Conservation (phyloP, 2,888 invertebrate genomes). For the Diarsia dahlii region DNA sequence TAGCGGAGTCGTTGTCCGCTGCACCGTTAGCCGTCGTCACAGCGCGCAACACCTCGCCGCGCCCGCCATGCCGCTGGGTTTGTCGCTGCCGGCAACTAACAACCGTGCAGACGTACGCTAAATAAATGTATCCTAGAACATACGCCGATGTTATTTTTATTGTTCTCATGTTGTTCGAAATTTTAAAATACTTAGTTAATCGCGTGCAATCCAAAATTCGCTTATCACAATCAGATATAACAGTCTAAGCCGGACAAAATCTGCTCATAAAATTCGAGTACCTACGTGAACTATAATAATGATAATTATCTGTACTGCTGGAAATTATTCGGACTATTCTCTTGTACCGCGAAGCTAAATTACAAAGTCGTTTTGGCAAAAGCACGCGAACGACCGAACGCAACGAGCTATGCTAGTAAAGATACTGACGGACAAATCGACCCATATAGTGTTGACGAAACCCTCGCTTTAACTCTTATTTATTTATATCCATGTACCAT, state of each 20-base stretch:
- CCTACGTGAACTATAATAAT: not conserved
- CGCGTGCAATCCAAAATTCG: not conserved
- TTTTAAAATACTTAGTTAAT: not conserved
- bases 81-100: conserved; percentile 52
- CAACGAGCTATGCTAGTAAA: conserved; percentile 56
- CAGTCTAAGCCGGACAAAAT: not conserved
- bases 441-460: conserved; percentile 83
- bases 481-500: conserved; percentile 72
- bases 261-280: not conserved
- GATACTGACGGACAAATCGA: no score
- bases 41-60: conserved; percentile 61
- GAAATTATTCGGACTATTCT: not conserved
- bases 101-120: conserved; percentile 32
- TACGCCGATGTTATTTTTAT: not conserved
- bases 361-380: conserved; percentile 19
- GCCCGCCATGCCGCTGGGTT: conserved; percentile 42
- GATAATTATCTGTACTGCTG: not conserved
- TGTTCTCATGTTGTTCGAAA: conserved; percentile 6
- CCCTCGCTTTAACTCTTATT: conserved; percentile 66
- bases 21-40: conserved; percentile 82
- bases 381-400: not conserved
- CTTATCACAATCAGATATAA: not conserved
- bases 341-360: not conserved
- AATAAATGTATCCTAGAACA: conserved; percentile 30
- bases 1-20: conserved; percentile 86